Evolutionary conservation across 2,797 vertebrate genomes (phyloP).

Genomic region (Lagocephalus sceleratus): DNA sequence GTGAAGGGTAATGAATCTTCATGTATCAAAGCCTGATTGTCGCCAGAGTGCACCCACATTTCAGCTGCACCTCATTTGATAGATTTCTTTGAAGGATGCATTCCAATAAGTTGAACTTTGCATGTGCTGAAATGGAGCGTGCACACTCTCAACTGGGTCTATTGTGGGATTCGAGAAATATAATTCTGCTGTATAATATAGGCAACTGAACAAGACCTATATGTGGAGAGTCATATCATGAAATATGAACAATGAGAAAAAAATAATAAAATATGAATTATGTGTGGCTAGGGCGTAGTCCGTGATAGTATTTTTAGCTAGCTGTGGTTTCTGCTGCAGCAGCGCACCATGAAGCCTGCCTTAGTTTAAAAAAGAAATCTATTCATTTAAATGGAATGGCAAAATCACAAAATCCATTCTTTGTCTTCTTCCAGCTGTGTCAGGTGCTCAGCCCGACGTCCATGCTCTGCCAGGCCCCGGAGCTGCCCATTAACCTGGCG

Average conservation of each 20-base stretch:
- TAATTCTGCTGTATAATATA: constrained; percentile 28
- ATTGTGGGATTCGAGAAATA: constrained; percentile 24
- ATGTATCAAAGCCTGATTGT: constrained; percentile 56
- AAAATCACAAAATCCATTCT: neutral
- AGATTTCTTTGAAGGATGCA: constrained; percentile 37
- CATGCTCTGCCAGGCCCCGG: constrained; percentile 94
- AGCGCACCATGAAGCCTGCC: neutral
- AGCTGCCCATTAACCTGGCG: constrained; percentile 79
- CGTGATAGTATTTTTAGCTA: neutral
- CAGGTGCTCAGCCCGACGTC: constrained; percentile 86
- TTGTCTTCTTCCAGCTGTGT: constrained; percentile 76
- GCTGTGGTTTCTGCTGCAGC: neutral
- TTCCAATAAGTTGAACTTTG: constrained; percentile 31
- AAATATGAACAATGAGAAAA: neutral
- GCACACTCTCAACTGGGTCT: constrained; percentile 38
- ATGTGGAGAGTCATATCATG: neutral
- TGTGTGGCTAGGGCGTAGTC: neutral
- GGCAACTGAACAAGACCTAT: neutral
- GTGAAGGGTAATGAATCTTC: constrained; percentile 56
- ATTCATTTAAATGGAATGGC: neutral
- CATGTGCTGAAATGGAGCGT: constrained; percentile 24
- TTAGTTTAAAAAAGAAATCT: neutral
- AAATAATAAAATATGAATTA: neutral
- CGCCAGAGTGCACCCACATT: constrained; percentile 24
- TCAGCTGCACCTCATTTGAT: constrained; percentile 46